Conservation (phyloP, 2,888 invertebrate genomes). For the Dione juno region DNA sequence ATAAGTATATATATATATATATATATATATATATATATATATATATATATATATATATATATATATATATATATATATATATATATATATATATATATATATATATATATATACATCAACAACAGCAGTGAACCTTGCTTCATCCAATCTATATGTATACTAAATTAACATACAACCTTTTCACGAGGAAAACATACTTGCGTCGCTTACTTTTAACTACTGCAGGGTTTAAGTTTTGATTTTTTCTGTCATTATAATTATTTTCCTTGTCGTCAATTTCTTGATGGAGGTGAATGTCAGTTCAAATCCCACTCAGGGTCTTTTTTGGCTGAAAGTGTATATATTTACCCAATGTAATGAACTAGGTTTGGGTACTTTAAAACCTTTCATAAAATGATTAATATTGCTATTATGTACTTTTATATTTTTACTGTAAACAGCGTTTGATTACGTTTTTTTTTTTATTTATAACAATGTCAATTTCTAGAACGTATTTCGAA, state of each 20-base stretch:
- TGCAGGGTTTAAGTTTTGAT: background rate
- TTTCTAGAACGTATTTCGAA: too few relatives aligned
- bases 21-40: too few relatives aligned
- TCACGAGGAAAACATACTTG: background rate
- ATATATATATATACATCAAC: too few relatives aligned
- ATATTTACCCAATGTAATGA: background rate
- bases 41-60: too few relatives aligned
- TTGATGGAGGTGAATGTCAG: background rate
- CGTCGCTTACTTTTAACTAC: background rate
- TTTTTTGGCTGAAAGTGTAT: background rate
- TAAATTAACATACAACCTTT: background rate
- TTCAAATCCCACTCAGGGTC: background rate
- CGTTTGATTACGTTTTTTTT: background rate
- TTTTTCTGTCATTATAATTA: conserved; percentile 2
- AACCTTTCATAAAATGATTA: background rate
- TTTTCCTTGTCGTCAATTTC: background rate
- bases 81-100: too few relatives aligned
- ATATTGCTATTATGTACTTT: background rate
- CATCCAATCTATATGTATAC: too few relatives aligned
- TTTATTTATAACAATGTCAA: too few relatives aligned
- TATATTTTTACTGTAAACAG: background rate
- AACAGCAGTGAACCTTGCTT: too few relatives aligned
- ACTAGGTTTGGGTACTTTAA: too few relatives aligned
- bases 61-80: too few relatives aligned
- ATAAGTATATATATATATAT: too few relatives aligned